Percentiles rank a stretch among this genome's conserved stretches.
Evolutionary conservation across 2,113 vertebrate genomes (phyloP).

Genomic region (Corythaeola cristata): DNA sequence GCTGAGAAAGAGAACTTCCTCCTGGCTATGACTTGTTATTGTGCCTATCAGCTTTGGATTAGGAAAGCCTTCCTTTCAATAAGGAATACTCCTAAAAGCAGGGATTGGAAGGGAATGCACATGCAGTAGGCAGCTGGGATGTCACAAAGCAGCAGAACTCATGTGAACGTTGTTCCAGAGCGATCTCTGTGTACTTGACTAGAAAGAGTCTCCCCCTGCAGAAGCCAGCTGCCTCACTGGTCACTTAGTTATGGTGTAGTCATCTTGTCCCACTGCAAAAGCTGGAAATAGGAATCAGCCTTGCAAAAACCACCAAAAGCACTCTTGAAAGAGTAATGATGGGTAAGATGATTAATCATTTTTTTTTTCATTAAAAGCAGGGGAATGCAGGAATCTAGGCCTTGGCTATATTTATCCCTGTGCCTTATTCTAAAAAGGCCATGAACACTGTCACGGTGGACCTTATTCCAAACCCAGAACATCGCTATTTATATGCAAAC

Average conservation of each 20-base stretch:
- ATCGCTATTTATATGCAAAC: not conserved
- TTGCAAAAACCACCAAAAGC: not conserved
- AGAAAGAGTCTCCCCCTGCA: not conserved
- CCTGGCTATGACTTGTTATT: accelerated
- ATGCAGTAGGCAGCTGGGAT: not conserved
- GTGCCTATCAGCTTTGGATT: not conserved
- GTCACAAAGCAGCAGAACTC: not conserved
- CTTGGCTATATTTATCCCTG: not conserved
- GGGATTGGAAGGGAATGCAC: not conserved
- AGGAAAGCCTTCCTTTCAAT: not conserved
- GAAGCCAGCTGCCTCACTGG: not conserved
- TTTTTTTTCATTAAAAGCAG: not conserved
- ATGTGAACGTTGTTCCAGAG: not conserved
- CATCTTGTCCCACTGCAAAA: not conserved
- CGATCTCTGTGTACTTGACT: not conserved
- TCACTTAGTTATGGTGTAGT: not conserved
- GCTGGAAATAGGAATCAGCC: not conserved
- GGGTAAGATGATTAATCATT: not conserved
- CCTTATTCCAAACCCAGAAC: not conserved
- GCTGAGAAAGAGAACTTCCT: not conserved
- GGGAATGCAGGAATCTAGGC: not conserved
- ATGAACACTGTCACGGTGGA: not conserved
- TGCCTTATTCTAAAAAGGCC: not conserved
- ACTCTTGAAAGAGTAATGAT: not conserved
- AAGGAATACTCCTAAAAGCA: not conserved